Base-by-base conservation (phyloP, 2,113 vertebrate genomes). In the Prietella phreatophila region DNA sequence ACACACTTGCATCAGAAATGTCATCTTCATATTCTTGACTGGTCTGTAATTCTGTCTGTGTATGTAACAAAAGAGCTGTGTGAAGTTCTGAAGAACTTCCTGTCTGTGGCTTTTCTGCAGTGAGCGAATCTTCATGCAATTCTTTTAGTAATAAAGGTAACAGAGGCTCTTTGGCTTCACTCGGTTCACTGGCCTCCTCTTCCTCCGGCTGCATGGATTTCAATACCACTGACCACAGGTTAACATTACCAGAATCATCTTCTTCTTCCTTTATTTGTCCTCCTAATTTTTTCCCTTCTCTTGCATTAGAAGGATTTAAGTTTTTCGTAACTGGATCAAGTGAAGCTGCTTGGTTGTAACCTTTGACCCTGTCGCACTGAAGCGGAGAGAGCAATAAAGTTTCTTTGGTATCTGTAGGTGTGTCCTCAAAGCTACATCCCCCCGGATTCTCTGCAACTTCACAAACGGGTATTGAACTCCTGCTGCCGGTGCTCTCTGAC, bases 171-270 rank as follows among this genome's bases (percentile, higher is more conserved):
- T 11, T 39, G 30, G 55, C 55, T 20, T 84, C 56, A 50, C 6
- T 36, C 11, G 5, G 19, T 9, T 86, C 61, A n/a, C 71, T 7
- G 1, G 14, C 36, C 33, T 82, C 53, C 0, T 79, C 10, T 3
- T 78, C 56, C 71, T 79, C 53, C 27, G 7, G 20, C 14, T 87
- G 81, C 69, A 87, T 50, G 61, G 82, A 88, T 25, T 55, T 78
- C 36, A 88, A 36, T 13, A 63, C 83, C 71, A 88, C 82, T 67
- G 87, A 88, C 27, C 22, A 83, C 82, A 88, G 47, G 82, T 79
- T 88, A 36, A 88, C 33, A 8, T 88, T 61, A 4, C 56, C 55
- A 30, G 8, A 58, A 69, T 55, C 39, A 0, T 20, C 9, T 63
- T 27, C 30, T 50, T 61, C 14, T 8, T 85, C 55, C 15, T 47